Base-by-base conservation (phyloP, 2,888 invertebrate genomes). In the Eucera pruinosa region DNA sequence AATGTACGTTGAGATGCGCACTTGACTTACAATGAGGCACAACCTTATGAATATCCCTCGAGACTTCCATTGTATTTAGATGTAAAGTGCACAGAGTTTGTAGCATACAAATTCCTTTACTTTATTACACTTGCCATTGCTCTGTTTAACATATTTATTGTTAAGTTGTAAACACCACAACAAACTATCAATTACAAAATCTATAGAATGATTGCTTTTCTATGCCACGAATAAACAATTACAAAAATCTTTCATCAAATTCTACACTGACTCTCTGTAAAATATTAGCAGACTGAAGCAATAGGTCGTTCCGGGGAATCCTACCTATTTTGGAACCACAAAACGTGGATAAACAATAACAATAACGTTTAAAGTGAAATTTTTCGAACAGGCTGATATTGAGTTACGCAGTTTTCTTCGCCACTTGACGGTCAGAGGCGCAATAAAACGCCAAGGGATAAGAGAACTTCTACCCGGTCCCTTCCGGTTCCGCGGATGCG, bases 321-420 rank as follows among this genome's bases (percentile, higher is more conserved):
- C n/a, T 15, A 9, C 6, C 30, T 15, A 6, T 11, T 41, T 6
- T 30, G 41, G 13, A 50, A 20, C n/a, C 25, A 0, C 13, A 33
- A 11, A 43, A 52, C 41, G 30, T 23, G 41, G 48, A 69, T 33
- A 57, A 72, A 71, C 39, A 55, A 58, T 60, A 52, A 71, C 33
- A 55, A 61, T 39, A 57, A 43, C 60, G 20, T 57, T 72, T 54
- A 73, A 50, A 69, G 36, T 39, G 47, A 68, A 64, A 64, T 76
- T 25, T 70, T n/a, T 41, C 2, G 4, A 23, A 33, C 61, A 13
- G 30, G 1, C 70, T 27, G 58, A 80, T 79, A 80, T 84, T 79
- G 81, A 84, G 83, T 85, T 81, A 82, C 78, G 72, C 64, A 71
- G 68, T 70, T 84, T 79, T 72, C 78, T 58, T 68, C 30, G 70